phyloP scores from a whole-genome alignment of 2,888 invertebrate species.

The Hydrotaea diabolus region DNA sequence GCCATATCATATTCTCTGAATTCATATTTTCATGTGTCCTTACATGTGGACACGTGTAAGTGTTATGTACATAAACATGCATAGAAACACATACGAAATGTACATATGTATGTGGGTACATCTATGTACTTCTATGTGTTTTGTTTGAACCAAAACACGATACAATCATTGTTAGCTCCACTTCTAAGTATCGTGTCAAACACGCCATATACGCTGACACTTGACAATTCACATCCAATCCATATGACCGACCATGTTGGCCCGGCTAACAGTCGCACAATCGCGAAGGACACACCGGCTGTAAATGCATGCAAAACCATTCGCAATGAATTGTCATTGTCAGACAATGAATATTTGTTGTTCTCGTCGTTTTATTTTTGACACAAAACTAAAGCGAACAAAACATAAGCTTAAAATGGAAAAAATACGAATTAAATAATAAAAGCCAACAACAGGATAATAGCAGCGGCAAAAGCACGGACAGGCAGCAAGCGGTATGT shows the following conservation, averaged over 20 bases:
- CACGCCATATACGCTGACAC: slow-evolving; percentile 65
- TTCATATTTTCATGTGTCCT: slow-evolving; percentile 8
- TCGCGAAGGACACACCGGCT: slow-evolving; percentile 26
- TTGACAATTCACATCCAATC: slow-evolving; percentile 62
- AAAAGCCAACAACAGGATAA: slow-evolving; percentile 67
- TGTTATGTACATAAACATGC: not conserved
- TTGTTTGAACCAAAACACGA: slow-evolving; percentile 30
- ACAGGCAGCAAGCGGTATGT: no score
- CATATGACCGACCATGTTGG: not conserved
- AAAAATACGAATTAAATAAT: slow-evolving; percentile 27
- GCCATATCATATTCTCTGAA: not conserved
- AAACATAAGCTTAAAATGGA: slow-evolving; percentile 4
- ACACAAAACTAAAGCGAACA: not conserved
- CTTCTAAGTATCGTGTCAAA: slow-evolving; percentile 67
- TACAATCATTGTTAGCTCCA: slow-evolving; percentile 61
- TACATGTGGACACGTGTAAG: no score
- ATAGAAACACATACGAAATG: no score
- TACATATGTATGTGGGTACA: not conserved
- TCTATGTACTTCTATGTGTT: no score
- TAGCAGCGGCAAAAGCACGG: slow-evolving; percentile 62
- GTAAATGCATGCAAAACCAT: slow-evolving; percentile 51
- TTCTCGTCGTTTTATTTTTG: not conserved
- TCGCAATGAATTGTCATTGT: slow-evolving; percentile 64
- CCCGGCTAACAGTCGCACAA: not conserved
- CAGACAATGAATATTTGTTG: slow-evolving; percentile 60